phyloP scores from a whole-genome alignment of 2,888 invertebrate species.

The Marasmarcha lunaedactyla region DNA sequence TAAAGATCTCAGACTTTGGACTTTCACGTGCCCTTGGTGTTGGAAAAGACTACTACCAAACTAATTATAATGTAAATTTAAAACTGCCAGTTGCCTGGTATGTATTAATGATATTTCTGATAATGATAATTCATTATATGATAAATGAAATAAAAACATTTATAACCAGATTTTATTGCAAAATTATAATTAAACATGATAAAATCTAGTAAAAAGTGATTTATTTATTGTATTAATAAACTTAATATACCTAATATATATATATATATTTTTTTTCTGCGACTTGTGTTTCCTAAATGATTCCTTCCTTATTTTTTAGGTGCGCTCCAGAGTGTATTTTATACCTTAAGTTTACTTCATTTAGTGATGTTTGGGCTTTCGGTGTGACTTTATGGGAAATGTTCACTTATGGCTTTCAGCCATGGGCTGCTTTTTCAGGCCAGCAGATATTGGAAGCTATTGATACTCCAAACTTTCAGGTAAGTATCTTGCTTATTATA shows the following conservation, averaged over 20 bases:
- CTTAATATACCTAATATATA: too few relatives aligned
- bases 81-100: constrained; percentile 98
- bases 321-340: constrained; percentile 99
- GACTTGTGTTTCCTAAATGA: too few relatives aligned
- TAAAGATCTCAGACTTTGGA: constrained; percentile 99
- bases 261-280: too few relatives aligned
- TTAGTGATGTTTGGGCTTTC: constrained; percentile 98
- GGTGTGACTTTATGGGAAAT: constrained; percentile 99
- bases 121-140: too few relatives aligned
- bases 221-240: too few relatives aligned
- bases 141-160: too few relatives aligned
- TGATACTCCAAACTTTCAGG: constrained; percentile 90
- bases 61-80: constrained; percentile 96
- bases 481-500: too few relatives aligned
- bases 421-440: constrained; percentile 95
- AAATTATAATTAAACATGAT: too few relatives aligned
- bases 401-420: constrained; percentile 98
- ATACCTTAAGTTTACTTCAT: constrained; percentile 94
- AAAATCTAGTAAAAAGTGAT: too few relatives aligned
- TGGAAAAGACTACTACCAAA: constrained; percentile 99
- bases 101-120: constrained; percentile 24
- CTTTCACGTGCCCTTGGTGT: constrained; percentile 94
- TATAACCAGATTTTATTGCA: too few relatives aligned
- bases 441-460: constrained; percentile 96
- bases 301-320: constrained; percentile 56